These are phyloP conservation scores for Orycteropus afer DNA, from an alignment of 2,113 vertebrate genomes.

Conservation along the genomic window DNA sequence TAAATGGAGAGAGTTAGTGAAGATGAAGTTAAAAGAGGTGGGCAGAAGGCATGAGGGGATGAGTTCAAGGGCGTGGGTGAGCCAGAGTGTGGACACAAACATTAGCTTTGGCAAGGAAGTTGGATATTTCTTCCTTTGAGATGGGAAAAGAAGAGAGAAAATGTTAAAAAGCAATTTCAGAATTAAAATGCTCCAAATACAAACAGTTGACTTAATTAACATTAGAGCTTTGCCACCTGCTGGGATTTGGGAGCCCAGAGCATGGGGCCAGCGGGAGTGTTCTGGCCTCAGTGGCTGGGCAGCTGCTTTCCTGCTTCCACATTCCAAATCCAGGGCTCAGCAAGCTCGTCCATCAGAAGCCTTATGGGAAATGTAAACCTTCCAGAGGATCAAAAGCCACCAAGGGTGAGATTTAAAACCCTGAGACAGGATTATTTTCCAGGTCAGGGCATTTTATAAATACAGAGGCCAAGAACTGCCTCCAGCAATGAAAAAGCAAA, in stretches of 20 bases:
- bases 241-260: background rate
- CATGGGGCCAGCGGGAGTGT: background rate
- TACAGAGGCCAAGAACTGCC: background rate
- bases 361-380: background rate
- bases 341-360: background rate
- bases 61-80: background rate
- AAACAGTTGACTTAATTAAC: conserved; percentile 9
- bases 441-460: background rate
- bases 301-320: background rate
- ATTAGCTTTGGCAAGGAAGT: background rate
- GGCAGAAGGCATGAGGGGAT: background rate
- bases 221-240: background rate
- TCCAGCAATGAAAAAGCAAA: background rate
- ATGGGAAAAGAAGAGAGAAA: background rate
- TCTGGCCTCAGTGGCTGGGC: background rate
- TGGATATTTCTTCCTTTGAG: background rate
- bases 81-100: background rate
- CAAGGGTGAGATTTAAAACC: background rate
- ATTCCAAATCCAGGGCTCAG: background rate
- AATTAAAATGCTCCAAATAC: conserved; percentile 17
- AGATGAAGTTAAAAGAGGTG: background rate
- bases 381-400: background rate
- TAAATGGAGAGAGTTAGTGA: background rate
- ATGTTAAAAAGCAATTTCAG: background rate
- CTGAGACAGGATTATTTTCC: conserved; percentile 13